Conservation (phyloP, 2,113 vertebrate species). For the Trachemys scripta region DNA sequence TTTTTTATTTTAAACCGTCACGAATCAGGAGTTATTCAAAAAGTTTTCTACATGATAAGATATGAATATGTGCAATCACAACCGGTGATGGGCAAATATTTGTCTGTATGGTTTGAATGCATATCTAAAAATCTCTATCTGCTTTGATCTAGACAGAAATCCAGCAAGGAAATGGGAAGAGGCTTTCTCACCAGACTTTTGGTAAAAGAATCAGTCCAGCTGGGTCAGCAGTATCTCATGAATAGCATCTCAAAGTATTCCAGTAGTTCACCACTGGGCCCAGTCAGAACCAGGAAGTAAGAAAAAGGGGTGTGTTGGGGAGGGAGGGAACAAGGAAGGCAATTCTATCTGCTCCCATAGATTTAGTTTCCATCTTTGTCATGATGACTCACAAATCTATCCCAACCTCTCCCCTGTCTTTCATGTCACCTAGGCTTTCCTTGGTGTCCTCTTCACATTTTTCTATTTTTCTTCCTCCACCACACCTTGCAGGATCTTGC, state of each 20-base stretch:
- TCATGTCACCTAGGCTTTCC: background rate
- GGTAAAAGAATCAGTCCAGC: constrained; percentile 56
- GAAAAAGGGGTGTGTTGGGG: constrained; percentile 41
- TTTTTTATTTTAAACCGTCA: background rate
- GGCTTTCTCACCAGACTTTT: constrained; percentile 56
- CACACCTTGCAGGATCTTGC: constrained; percentile 13
- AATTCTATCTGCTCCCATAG: constrained; percentile 35
- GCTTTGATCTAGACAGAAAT: background rate
- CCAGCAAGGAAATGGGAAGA: constrained; percentile 46
- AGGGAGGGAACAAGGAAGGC: constrained; percentile 35
- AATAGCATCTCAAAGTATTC: constrained; percentile 41
- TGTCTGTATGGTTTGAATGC: background rate
- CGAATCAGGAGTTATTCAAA: background rate
- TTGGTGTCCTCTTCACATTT: constrained; percentile 34
- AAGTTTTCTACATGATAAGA: background rate
- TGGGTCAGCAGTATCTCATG: constrained; percentile 55
- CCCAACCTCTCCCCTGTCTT: constrained; percentile 48
- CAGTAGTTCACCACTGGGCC: constrained; percentile 25
- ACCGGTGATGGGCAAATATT: background rate
- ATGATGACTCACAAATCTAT: constrained; percentile 24
- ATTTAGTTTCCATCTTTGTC: constrained; percentile 51
- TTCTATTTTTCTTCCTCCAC: constrained; percentile 10
- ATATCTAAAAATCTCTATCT: constrained; percentile 26
- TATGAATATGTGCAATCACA: background rate
- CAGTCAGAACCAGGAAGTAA: constrained; percentile 37